These are phyloP conservation scores for Drosophila anomalata DNA, from an alignment of 2,888 invertebrate genomes.

Conservation along the genomic window DNA sequence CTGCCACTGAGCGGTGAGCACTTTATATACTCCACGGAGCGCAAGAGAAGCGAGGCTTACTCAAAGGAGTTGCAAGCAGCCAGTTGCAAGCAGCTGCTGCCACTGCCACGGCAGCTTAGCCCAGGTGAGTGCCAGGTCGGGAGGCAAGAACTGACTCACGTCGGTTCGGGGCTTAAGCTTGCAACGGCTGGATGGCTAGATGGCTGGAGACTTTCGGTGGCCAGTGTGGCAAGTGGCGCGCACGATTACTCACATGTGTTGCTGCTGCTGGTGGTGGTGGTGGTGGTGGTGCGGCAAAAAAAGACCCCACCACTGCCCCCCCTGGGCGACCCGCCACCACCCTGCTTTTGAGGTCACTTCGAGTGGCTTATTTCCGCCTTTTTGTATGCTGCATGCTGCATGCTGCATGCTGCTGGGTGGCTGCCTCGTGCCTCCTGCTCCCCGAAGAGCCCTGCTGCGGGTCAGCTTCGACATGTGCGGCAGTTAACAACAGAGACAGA, in stretches of 20 bases:
- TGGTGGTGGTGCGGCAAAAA: too few relatives aligned
- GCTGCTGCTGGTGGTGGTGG: neutral
- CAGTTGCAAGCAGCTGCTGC: slow-evolving; percentile 20
- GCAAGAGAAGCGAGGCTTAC: too few relatives aligned
- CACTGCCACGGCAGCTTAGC: slow-evolving; percentile 24
- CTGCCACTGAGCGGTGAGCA: neutral
- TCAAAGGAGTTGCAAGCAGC: slow-evolving; percentile 1
- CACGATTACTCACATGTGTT: slow-evolving; percentile 65
- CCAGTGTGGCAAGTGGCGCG: slow-evolving; percentile 63
- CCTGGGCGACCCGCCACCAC: slow-evolving; percentile 3
- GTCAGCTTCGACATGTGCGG: slow-evolving; percentile 53
- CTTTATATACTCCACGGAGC: too few relatives aligned
- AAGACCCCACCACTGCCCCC: neutral
- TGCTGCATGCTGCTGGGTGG: neutral
- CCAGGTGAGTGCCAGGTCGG: slow-evolving; percentile 25
- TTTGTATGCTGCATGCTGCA: slow-evolving; percentile 42
- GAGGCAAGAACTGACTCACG: neutral
- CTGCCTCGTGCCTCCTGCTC: too few relatives aligned
- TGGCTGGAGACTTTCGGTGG: slow-evolving; percentile 31
- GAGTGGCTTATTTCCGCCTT: slow-evolving; percentile 77
- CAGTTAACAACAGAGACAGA: slow-evolving; percentile 34
- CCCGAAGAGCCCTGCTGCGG: slow-evolving; percentile 23
- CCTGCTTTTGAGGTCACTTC: slow-evolving; percentile 66
- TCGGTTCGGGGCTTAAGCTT: slow-evolving; percentile 1
- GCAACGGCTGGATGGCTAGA: neutral